Evolutionary conservation across 1,140 invertebrate genomes (phyloP).

Genomic region (Homalodisca vitripennis): DNA sequence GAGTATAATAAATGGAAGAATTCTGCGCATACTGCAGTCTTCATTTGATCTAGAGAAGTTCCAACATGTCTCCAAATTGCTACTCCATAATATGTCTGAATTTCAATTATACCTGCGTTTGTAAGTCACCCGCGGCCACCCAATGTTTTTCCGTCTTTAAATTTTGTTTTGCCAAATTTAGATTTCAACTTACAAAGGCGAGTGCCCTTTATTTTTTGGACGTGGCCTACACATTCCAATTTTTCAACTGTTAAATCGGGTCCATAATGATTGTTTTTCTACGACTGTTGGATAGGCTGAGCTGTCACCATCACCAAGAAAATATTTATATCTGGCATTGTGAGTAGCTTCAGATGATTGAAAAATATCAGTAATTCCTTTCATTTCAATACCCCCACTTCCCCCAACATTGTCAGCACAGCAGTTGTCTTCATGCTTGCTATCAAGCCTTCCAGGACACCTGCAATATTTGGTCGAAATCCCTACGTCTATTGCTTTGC

Average conservation of each 20-base stretch:
- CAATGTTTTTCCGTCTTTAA: slow-evolving; percentile 36
- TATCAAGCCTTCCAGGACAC: slow-evolving; percentile 17
- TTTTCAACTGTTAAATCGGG: slow-evolving; percentile 34
- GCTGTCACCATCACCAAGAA: slow-evolving; percentile 39
- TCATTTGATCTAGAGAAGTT: slow-evolving; percentile 43
- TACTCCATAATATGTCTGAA: slow-evolving; percentile 33
- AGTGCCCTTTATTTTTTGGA: slow-evolving; percentile 33
- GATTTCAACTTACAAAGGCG: slow-evolving; percentile 27
- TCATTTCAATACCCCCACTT: slow-evolving; percentile 39
- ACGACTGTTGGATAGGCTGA: slow-evolving; percentile 31
- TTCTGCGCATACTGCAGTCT: slow-evolving; percentile 44
- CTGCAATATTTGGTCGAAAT: slow-evolving; percentile 32
- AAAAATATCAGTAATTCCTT: slow-evolving; percentile 14
- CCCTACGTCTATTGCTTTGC: slow-evolving; percentile 33
- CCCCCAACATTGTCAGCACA: slow-evolving; percentile 36
- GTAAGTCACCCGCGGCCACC: slow-evolving; percentile 40
- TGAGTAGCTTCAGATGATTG: slow-evolving; percentile 11
- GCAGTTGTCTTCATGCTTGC: slow-evolving; percentile 31
- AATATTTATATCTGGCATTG: slow-evolving; percentile 34
- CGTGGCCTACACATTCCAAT: slow-evolving; percentile 35
- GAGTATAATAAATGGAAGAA: slow-evolving; percentile 45
- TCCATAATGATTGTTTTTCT: slow-evolving; percentile 38
- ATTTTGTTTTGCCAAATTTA: slow-evolving; percentile 26
- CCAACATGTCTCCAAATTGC: slow-evolving; percentile 43
- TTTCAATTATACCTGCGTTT: slow-evolving; percentile 40